Conservation (phyloP, 2,113 vertebrate species). For the Meles meles region DNA sequence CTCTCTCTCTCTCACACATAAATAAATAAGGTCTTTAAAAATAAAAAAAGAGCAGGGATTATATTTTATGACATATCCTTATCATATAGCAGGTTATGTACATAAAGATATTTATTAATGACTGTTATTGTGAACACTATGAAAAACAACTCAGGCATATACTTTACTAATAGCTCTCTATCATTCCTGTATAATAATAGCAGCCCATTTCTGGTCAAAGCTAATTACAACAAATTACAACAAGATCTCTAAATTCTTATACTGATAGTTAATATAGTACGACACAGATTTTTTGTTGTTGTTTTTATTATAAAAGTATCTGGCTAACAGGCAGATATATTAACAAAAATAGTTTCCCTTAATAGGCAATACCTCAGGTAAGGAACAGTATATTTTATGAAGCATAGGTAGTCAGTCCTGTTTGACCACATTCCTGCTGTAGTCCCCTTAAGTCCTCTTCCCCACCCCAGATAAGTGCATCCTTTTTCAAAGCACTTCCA, state of each 20-base stretch:
- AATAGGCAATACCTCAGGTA: not conserved
- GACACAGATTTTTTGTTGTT: not conserved
- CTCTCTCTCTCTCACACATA: no score
- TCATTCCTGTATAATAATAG: not conserved
- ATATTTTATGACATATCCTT: not conserved
- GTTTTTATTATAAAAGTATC: not conserved
- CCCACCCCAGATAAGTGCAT: not conserved
- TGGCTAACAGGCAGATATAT: not conserved
- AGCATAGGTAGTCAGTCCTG: not conserved
- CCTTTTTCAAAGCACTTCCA: not conserved
- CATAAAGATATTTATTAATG: not conserved
- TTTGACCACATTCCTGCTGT: constrained; percentile 34
- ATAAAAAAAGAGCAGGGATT: not conserved
- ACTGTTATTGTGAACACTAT: not conserved
- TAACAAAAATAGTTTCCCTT: not conserved
- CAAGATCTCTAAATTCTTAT: not conserved
- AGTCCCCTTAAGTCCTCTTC: not conserved
- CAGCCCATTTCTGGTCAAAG: not conserved
- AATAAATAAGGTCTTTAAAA: no score
- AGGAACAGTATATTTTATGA: not conserved
- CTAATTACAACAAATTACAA: not conserved
- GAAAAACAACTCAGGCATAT: not conserved
- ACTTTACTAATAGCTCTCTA: not conserved
- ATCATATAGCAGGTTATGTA: not conserved
- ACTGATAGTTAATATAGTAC: not conserved